Percentiles rank a stretch among this genome's conserved stretches.
Evolutionary conservation across 2,113 vertebrate species (phyloP).

Genomic region (Oceanites oceanicus): DNA sequence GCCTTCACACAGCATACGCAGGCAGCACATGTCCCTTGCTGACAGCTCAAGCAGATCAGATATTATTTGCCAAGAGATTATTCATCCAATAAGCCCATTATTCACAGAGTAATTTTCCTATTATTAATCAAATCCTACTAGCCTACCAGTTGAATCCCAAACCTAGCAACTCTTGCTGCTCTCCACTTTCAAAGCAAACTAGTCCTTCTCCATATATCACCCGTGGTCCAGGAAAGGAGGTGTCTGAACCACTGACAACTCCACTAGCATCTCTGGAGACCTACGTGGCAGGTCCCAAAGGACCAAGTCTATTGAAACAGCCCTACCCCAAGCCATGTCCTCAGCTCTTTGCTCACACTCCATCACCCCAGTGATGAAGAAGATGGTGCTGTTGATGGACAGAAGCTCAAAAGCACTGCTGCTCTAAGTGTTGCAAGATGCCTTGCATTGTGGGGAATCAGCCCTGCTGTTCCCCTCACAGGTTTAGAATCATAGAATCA

Average conservation of each 20-base stretch:
- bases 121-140: background rate
- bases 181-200: background rate
- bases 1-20: background rate
- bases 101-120: background rate
- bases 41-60: constrained; percentile 19
- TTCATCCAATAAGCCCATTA: constrained; percentile 17
- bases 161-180: background rate
- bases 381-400: background rate
- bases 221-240: background rate
- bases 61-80: constrained; percentile 45
- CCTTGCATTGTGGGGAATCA: rapidly evolving
- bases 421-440: background rate
- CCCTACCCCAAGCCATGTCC: background rate
- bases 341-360: background rate
- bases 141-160: background rate
- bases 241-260: background rate
- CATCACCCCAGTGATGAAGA: background rate
- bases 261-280: background rate
- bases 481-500: too few species aligned
- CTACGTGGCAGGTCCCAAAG: background rate
- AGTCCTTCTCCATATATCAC: background rate
- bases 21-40: background rate
- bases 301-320: background rate
- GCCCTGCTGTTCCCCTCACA: rapidly evolving
- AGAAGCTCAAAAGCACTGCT: background rate